phyloP scores from a whole-genome alignment of 2,797 vertebrate species.

The Hydrocynus forskahlii region DNA sequence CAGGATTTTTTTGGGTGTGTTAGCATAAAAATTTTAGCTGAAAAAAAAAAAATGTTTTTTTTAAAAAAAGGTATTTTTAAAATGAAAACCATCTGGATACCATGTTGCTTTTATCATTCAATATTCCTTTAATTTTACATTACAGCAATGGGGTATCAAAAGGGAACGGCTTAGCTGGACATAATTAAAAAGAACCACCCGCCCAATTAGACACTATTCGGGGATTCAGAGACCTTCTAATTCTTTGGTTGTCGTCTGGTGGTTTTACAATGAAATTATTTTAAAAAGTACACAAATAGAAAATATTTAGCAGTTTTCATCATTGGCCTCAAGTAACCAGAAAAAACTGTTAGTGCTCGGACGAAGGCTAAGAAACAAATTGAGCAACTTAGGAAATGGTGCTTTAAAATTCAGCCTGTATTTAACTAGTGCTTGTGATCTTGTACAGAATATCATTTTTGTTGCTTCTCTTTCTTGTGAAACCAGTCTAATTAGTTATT shows the following conservation, averaged over 20 bases:
- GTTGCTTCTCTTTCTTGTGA: neutral
- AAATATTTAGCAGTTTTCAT: too few relatives aligned
- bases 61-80: too few relatives aligned
- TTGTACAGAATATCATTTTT: too few relatives aligned
- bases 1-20: neutral
- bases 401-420: neutral
- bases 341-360: neutral
- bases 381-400: neutral
- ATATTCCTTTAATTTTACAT: neutral
- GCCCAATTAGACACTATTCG: neutral
- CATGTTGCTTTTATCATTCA: neutral
- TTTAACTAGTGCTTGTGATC: neutral
- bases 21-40: neutral
- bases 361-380: neutral
- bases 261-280: too few relatives aligned
- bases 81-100: neutral
- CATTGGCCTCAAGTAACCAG: too few relatives aligned
- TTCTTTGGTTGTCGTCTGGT: neutral
- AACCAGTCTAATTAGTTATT: neutral
- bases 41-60: neutral
- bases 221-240: neutral
- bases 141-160: neutral
- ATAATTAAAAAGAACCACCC: neutral
- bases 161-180: neutral
- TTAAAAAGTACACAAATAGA: too few relatives aligned